Percentiles rank a stretch among this genome's conserved stretches.
Conservation (phyloP, 2,113 vertebrate species). For the Myocastor coypus region DNA sequence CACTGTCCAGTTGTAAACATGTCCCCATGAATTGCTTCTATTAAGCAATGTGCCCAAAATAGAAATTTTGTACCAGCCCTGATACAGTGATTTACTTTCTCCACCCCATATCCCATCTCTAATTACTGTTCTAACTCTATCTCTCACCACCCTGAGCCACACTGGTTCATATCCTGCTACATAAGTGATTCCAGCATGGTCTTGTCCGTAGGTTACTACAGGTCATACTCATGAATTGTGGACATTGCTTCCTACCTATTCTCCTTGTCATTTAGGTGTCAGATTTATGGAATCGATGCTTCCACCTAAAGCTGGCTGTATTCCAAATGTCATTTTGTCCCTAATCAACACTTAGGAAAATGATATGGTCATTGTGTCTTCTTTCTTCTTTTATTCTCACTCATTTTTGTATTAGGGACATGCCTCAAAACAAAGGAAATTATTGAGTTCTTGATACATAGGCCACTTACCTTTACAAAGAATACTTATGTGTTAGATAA, state of each 20-base stretch:
- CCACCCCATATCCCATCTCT: too few species aligned
- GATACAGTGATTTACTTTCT: not conserved
- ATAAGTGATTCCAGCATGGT: not conserved
- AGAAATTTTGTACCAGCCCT: not conserved
- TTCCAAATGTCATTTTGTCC: not conserved
- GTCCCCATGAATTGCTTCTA: not conserved
- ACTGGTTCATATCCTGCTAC: not conserved
- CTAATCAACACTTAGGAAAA: not conserved
- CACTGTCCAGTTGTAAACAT: not conserved
- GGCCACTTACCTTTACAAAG: not conserved
- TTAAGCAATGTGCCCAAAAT: not conserved
- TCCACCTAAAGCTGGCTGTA: not conserved
- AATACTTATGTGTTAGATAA: not conserved
- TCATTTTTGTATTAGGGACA: not conserved
- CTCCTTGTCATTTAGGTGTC: not conserved
- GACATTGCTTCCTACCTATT: not conserved
- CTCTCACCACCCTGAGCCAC: not conserved
- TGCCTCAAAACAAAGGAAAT: not conserved
- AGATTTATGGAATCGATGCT: not conserved
- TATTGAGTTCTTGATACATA: not conserved
- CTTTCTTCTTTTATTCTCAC: not conserved
- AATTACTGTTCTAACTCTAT: not conserved
- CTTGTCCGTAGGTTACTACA: not conserved
- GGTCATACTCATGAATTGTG: not conserved
- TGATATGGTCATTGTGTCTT: not conserved